Conservation (phyloP, 2,113 vertebrate species). For the Tonatia bakeri region DNA sequence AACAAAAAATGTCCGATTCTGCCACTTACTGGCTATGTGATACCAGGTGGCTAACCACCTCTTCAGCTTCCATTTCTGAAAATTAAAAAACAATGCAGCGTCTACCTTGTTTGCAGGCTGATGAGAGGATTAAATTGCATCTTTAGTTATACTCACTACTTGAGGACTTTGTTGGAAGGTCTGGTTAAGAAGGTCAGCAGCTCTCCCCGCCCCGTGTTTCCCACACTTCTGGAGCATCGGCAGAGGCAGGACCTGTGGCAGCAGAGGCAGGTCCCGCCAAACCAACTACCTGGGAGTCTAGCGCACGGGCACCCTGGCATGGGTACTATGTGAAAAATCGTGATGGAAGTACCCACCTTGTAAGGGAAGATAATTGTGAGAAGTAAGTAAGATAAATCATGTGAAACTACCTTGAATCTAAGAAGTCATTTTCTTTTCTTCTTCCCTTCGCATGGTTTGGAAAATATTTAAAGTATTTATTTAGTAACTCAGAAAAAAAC, state of each 20-base stretch:
- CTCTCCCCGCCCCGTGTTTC: background rate
- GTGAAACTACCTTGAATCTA: background rate
- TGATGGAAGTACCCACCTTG: background rate
- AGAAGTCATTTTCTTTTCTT: background rate
- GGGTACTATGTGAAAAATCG: background rate
- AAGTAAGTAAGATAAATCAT: background rate
- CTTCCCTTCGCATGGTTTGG: background rate
- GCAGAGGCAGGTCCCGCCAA: background rate
- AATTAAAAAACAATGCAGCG: background rate
- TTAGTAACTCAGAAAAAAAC: background rate
- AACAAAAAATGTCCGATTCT: background rate
- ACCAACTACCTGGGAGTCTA: no score
- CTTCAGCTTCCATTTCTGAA: background rate
- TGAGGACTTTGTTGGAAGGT: background rate
- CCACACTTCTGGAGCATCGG: background rate
- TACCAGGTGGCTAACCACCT: background rate
- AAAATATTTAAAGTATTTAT: slow-evolving; percentile 9
- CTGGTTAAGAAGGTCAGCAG: background rate
- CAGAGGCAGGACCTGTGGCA: background rate
- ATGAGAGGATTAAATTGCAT: background rate
- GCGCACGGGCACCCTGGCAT: background rate
- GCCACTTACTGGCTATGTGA: background rate
- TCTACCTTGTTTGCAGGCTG: background rate
- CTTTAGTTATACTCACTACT: background rate
- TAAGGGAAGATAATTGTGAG: background rate